Percentiles rank a stretch among this genome's conserved stretches.
Conservation (phyloP, 2,888 invertebrate species). For the Opisthograptis luteolata region DNA sequence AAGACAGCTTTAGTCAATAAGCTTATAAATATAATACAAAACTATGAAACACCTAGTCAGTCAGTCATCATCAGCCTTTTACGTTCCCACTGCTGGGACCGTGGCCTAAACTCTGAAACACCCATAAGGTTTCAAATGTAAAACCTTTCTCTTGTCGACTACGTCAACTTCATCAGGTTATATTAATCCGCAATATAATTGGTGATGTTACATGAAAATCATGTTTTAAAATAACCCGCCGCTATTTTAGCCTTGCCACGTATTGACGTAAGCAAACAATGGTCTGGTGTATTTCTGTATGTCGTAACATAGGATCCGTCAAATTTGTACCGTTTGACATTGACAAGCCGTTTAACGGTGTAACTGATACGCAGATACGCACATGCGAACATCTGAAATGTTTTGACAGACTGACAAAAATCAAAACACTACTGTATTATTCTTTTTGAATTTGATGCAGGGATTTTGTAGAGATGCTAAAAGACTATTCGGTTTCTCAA, state of each 20-base stretch:
- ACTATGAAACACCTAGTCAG: too few species aligned
- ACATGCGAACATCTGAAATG: constrained; percentile 13
- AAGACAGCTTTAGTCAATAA: too few species aligned
- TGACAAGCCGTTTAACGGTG: constrained; percentile 16
- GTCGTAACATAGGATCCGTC: constrained; percentile 47
- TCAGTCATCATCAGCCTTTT: too few species aligned
- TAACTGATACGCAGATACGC: constrained; percentile 10
- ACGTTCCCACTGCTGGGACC: too few species aligned
- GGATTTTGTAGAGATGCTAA: neutral
- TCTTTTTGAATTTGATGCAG: constrained; percentile 25
- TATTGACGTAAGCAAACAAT: constrained; percentile 67
- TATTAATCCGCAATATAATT: constrained; percentile 28
- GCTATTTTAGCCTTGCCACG: constrained; percentile 33
- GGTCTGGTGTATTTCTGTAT: constrained; percentile 55
- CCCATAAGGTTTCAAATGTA: neutral
- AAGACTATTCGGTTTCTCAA: too few species aligned
- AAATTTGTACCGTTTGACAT: constrained; percentile 33
- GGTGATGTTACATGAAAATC: constrained; percentile 30
- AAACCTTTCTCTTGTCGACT: neutral
- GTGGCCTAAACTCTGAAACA: too few species aligned
- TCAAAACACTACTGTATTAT: constrained; percentile 21
- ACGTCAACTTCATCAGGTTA: too few species aligned
- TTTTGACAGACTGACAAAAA: constrained; percentile 41
- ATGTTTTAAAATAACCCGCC: constrained; percentile 35
- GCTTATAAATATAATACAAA: too few species aligned